Percentiles rank a stretch among this genome's conserved stretches.
phyloP scores from a whole-genome alignment of 37 sponge, comb jelly and placozoan genomes.

The Agelas oroides region DNA sequence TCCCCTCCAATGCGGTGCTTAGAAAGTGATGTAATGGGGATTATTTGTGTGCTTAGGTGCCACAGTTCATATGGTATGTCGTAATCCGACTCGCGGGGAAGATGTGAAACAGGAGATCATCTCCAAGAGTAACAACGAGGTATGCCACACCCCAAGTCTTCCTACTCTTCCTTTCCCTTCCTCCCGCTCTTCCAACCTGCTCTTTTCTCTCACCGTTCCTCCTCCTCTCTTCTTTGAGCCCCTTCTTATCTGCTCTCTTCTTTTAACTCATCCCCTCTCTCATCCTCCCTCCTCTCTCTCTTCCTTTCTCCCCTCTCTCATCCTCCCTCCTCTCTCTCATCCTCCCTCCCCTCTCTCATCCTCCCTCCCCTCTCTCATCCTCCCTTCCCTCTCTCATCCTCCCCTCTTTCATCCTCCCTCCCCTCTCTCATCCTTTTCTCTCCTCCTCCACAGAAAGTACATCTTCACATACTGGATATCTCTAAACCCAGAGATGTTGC shows the following conservation, averaged over 20 bases:
- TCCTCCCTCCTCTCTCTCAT: neutral
- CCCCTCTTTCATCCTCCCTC: neutral
- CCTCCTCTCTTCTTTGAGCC: too few relatives aligned
- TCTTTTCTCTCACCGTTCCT: too few relatives aligned
- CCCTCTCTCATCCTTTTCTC: neutral
- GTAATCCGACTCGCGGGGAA: constrained; percentile 74
- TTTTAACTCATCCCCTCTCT: neutral
- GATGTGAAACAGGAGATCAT: constrained; percentile 78
- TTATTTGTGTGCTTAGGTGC: constrained; percentile 54
- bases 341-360: neutral
- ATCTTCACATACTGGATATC: constrained; percentile 84
- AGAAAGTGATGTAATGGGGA: too few relatives aligned
- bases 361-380: neutral
- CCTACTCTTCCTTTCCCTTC: neutral
- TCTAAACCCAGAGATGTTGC: constrained; percentile 76
- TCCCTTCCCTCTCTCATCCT: neutral
- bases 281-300: neutral
- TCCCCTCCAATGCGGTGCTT: too few relatives aligned
- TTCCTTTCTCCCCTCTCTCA: neutral
- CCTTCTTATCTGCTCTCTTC: neutral
- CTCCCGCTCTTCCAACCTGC: neutral
- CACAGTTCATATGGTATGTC: constrained; percentile 96
- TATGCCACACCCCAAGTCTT: neutral
- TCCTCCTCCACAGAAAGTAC: constrained; percentile 61
- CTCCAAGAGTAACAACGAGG: constrained; percentile 66